Percentiles rank a stretch among this genome's conserved stretches.
phyloP scores from a whole-genome alignment of 1,140 invertebrate species.

The Daktulosphaira vitifoliae region DNA sequence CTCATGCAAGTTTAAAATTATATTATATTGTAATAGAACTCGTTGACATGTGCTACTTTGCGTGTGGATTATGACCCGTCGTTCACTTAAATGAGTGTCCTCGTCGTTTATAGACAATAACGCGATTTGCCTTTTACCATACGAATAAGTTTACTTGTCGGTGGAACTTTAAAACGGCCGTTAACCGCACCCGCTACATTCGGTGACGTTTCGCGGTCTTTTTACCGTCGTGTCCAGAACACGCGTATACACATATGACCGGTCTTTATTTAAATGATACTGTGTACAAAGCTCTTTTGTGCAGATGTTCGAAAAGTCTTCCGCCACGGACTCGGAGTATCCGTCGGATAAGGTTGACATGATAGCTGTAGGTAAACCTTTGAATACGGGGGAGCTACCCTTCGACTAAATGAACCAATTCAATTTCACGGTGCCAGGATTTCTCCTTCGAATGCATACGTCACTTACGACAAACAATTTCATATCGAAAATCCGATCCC shows the following conservation, averaged over 20 bases:
- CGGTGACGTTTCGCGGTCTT: neutral
- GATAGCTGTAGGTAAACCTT: too few relatives aligned
- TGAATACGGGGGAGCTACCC: too few relatives aligned
- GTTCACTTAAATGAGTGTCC: too few relatives aligned
- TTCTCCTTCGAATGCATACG: neutral
- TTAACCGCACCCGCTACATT: neutral
- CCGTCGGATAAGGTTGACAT: neutral
- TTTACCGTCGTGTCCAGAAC: conserved; percentile 3
- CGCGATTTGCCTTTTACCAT: too few relatives aligned
- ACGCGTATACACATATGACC: neutral
- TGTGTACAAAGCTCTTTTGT: neutral
- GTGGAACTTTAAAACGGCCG: neutral
- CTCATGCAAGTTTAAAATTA: too few relatives aligned
- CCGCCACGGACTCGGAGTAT: neutral
- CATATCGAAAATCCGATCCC: neutral
- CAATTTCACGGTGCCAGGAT: conserved; percentile 36
- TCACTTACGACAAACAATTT: conserved; percentile 1
- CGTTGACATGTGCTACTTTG: too few relatives aligned
- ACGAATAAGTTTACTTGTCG: too few relatives aligned
- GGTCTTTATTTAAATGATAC: too few relatives aligned
- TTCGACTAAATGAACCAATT: conserved; percentile 37
- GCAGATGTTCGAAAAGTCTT: neutral
- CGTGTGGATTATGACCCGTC: too few relatives aligned
- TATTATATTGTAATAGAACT: too few relatives aligned
- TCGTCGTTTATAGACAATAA: too few relatives aligned